phyloP scores from a whole-genome alignment of 2,113 vertebrate genomes.

The Mystacornis crossleyi region DNA sequence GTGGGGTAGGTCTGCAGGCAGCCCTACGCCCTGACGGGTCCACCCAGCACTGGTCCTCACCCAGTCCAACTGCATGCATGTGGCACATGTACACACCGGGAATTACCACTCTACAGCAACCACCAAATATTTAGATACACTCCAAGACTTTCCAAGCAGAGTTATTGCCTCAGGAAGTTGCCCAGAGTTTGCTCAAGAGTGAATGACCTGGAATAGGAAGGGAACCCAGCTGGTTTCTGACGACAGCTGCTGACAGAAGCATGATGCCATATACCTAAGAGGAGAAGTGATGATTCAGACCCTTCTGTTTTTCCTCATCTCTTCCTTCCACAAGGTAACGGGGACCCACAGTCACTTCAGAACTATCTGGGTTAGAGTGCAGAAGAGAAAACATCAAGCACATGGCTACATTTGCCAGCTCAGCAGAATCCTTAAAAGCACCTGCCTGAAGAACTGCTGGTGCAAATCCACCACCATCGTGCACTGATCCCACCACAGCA shows the following conservation, averaged over 20 bases:
- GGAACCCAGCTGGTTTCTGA: constrained; percentile 16
- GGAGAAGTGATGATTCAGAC: constrained; percentile 29
- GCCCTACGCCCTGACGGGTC: background rate
- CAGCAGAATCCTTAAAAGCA: background rate
- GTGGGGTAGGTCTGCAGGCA: background rate
- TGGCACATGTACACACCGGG: background rate
- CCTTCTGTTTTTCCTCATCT: background rate
- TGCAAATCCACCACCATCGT: background rate
- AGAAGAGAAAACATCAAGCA: background rate
- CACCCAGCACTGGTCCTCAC: background rate
- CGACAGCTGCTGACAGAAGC: constrained; percentile 27
- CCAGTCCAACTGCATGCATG: background rate
- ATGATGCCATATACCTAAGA: background rate
- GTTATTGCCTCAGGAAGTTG: constrained; percentile 17
- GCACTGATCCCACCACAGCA: background rate
- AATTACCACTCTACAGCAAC: constrained; percentile 42
- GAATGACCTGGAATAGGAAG: background rate
- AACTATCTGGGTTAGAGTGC: background rate
- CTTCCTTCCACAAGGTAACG: background rate
- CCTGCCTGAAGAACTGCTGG: background rate
- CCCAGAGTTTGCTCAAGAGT: constrained; percentile 27
- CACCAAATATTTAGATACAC: constrained; percentile 36
- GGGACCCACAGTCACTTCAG: background rate
- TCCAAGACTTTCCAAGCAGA: background rate
- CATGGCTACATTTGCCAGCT: background rate